Conservation (phyloP, 2,797 vertebrate genomes). For the Gadopsis marmoratus region DNA sequence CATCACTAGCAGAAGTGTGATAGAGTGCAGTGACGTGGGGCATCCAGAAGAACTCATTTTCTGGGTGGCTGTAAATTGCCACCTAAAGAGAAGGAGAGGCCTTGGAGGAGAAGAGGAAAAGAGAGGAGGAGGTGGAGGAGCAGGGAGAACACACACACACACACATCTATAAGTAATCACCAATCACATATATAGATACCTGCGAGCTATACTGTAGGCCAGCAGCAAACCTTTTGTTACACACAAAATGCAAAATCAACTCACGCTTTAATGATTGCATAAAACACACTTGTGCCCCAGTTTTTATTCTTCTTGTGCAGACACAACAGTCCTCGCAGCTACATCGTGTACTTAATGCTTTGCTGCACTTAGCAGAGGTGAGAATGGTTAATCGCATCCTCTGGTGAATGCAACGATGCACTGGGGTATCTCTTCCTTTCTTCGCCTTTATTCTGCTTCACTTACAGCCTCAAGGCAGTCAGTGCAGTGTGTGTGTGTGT, state of each 20-base stretch:
- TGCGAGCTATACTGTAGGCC: background rate
- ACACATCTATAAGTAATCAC: background rate
- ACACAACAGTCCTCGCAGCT: constrained; percentile 34
- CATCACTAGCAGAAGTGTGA: constrained; percentile 73
- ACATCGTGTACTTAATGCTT: constrained; percentile 48
- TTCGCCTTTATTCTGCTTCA: constrained; percentile 65
- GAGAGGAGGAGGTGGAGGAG: constrained; percentile 28
- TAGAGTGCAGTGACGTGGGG: constrained; percentile 72
- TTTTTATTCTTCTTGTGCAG: constrained; percentile 53
- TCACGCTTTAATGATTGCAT: constrained; percentile 18
- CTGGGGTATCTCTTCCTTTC: constrained; percentile 56
- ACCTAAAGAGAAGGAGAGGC: constrained; percentile 70
- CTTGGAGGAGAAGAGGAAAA: constrained; percentile 59
- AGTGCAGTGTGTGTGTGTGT: background rate
- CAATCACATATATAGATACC: background rate
- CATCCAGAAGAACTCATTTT: constrained; percentile 80
- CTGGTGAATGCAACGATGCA: constrained; percentile 53
- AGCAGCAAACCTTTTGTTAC: constrained; percentile 1
- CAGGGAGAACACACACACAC: constrained; percentile 9
- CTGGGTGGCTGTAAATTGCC: constrained; percentile 78
- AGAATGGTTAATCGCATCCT: constrained; percentile 67
- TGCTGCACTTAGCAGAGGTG: constrained; percentile 69
- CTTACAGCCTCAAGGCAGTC: constrained; percentile 47
- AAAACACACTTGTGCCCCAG: constrained; percentile 48
- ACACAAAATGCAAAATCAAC: constrained; percentile 14